Evolutionary conservation across 2,888 invertebrate genomes (phyloP), one percentile per base, ranked within the genome.

Genomic region (Beris chalybata): DNA sequence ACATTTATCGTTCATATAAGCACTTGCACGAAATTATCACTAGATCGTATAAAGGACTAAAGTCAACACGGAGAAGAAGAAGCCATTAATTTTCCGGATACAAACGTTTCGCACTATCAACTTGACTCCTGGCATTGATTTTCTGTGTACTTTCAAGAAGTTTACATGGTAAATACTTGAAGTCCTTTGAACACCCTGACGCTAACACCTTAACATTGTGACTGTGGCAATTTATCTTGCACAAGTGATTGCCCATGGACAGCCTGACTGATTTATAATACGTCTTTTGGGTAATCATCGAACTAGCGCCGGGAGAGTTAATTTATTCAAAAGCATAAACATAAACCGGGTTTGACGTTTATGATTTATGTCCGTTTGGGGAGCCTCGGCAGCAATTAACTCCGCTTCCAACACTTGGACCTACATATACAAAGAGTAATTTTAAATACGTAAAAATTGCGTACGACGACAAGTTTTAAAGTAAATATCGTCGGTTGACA

Each of bases 301-400:
- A 53, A 58, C 29, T 45, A 32, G 13, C 38, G 48, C 48, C 15
- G 32, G 52, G 64, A 38, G 45, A 68, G 66, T 66, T 68, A 68
- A 68, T 68, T 68, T 68, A 68, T 68, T 68, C 68, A 68, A 68
- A 68, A 66, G 68, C 68, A 68, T 66, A 66, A 68, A 68, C 68
- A 66, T 56, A 68, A 66, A 66, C 57, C 58, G 57, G 56, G 47
- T 50, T 59, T 68, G 68, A 68, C 68, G 44, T 57, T 57, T 68
- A 68, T 68, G 68, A 68, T 68, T 68, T 66, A 68, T 66, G 57
- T 47, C 58, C 29, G 43, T 15, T 43, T 43, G 38, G 38, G 38
- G 38, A 38, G 38, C 5, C 38, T 9, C 9, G 9, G 9, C 38
- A 7, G 38, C 38, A 38, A 38, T 38, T 38, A 38, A 38, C 38